Conservation (phyloP, 1,140 invertebrate species). For the Metaphire vulgaris region DNA sequence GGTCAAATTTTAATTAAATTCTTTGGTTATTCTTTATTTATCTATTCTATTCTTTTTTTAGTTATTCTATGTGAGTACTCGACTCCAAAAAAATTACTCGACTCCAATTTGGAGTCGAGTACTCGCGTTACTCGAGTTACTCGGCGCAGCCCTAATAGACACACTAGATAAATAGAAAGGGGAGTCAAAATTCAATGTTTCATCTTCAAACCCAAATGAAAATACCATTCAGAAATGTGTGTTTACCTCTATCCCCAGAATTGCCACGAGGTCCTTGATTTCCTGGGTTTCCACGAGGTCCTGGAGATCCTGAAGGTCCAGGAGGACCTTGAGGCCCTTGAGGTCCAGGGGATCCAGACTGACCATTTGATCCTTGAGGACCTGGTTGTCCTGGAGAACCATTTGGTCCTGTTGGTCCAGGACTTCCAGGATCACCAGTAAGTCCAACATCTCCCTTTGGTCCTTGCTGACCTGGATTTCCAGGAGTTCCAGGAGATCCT, state of each 20-base stretch:
- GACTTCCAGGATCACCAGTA: conserved; percentile 4
- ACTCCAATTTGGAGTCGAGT: too few species aligned
- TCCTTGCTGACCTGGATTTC: conserved; percentile 21
- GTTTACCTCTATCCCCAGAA: conserved; percentile 9
- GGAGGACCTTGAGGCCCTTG: conserved; percentile 22
- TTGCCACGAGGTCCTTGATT: conserved; percentile 34
- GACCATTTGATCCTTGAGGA: conserved; percentile 22
- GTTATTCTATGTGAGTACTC: too few species aligned
- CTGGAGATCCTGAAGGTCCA: conserved; percentile 24
- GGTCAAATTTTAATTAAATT: too few species aligned
- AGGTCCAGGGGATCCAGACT: conserved; percentile 10
- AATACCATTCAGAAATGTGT: too few species aligned
- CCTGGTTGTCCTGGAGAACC: conserved; percentile 25
- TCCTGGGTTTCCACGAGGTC: conserved; percentile 47
- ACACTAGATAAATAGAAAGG: too few species aligned
- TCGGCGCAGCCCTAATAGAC: too few species aligned
- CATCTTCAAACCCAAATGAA: too few species aligned
- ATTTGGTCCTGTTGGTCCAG: conserved; percentile 24
- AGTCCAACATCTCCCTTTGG: conserved; percentile 2
- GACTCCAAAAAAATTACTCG: too few species aligned
- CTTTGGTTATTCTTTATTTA: too few species aligned
- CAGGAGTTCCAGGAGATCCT: conserved; percentile 9
- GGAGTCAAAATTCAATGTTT: too few species aligned
- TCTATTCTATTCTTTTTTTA: too few species aligned
- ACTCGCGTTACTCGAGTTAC: too few species aligned